A percentile compares a stretch with the other conserved stretches of the same genome.
Evolutionary conservation across 2,113 vertebrate genomes (phyloP).

Genomic region (Eolophus roseicapilla): DNA sequence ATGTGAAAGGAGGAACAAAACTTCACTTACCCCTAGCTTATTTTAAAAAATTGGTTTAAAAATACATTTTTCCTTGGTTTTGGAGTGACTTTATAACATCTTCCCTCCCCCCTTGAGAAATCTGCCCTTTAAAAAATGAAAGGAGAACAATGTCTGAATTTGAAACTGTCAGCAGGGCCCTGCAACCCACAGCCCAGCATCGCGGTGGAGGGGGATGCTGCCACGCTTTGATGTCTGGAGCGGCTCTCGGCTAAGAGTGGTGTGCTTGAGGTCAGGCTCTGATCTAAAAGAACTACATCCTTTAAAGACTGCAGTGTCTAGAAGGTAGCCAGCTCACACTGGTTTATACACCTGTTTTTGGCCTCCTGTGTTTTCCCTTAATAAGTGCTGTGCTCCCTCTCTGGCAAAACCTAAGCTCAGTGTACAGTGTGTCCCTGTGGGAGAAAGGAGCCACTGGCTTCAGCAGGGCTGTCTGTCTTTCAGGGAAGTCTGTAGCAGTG

Average conservation of each 20-base stretch:
- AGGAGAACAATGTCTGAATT: background rate
- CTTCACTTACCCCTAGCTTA: background rate
- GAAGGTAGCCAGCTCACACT: background rate
- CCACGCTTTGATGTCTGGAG: background rate
- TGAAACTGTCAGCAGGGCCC: background rate
- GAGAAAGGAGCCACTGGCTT: background rate
- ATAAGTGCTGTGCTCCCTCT: background rate
- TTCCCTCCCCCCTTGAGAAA: background rate
- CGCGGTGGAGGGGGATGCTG: background rate
- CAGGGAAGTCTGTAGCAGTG: background rate
- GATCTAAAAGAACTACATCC: background rate
- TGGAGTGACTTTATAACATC: background rate
- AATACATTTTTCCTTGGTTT: background rate
- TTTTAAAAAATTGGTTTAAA: background rate
- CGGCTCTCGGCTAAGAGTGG: background rate
- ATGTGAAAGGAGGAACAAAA: background rate
- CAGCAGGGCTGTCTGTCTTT: background rate
- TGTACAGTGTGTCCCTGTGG: accelerated
- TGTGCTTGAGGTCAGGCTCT: background rate
- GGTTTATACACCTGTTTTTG: background rate
- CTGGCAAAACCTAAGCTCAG: background rate
- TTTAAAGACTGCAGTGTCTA: background rate
- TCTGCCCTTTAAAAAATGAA: background rate
- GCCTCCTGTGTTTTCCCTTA: background rate
- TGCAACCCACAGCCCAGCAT: background rate